Base-by-base conservation (phyloP, 2,113 vertebrate genomes). In the Tangachromis dhanisi region DNA sequence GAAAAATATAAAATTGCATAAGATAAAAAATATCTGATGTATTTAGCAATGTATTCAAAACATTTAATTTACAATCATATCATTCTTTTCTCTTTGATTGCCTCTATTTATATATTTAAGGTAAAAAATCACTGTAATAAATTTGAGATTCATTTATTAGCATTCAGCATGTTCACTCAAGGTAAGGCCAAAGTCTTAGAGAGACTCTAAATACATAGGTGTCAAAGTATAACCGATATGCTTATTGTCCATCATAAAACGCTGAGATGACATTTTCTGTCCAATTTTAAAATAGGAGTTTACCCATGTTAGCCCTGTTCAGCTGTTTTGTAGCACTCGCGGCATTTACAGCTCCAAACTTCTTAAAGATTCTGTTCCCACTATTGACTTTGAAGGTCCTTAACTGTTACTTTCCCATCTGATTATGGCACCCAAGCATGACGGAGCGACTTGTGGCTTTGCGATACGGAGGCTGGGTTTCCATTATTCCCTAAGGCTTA, bases 401-500 rank as follows among this genome's bases (percentile, higher is more conserved):
- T 73, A 82, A 79, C 61, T 76, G 84, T 88, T 87, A 73, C 84
- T 81, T 73, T 90, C 78, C 73, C 84, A 84, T 88, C 84, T 26
- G 84, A 89, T 89, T 80, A 80, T 53, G n/a, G 38, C 84, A 87
- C 38, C 49, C 21, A 53, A 87, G 92, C 92, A 83, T 82, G 90
- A 66, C 57, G 8, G 49, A 78, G 78, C 86, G 19, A 88, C 86
- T 40, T 26, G 82, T 17, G 38, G 81, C 83, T 88, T 90, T 26
- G 81, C 68, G 92, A 92, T 88, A 91, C 19, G 17, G 83, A 88
- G 61, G 51, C 85, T 89, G 84, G 66, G 38, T 91, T 93, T 88
- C 84, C 81, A 93, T 94, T 91, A 87, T 82, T 90, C 89, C 94
- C 89, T 33, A 8, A 80, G 86, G 92, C 91, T 89, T 85, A 93